Percentiles rank a stretch among this genome's conserved stretches.
These are phyloP conservation scores for Philereme vetulata DNA, from an alignment of 2,888 invertebrate species.

Conservation along the genomic window DNA sequence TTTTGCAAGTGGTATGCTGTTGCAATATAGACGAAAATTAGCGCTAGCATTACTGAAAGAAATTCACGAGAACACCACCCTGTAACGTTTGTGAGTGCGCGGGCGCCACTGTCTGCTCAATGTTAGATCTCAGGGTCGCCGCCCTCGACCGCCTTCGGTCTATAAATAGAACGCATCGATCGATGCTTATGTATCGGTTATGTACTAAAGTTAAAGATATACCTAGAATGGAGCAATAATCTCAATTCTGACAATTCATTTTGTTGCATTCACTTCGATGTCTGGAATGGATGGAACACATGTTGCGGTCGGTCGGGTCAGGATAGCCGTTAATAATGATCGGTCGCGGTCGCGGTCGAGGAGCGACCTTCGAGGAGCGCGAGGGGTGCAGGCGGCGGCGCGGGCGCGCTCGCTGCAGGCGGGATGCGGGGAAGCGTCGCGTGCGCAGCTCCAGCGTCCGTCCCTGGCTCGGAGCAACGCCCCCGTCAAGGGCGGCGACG, in stretches of 20 bases:
- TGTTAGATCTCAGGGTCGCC: slow-evolving; percentile 67
- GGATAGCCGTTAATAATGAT: slow-evolving; percentile 43
- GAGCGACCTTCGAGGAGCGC: slow-evolving; percentile 45
- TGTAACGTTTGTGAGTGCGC: slow-evolving; percentile 42
- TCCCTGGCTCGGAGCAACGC: slow-evolving; percentile 83
- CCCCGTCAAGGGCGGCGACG: slow-evolving; percentile 84
- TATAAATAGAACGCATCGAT: slow-evolving; percentile 67
- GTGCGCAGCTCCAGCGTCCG: slow-evolving; percentile 77
- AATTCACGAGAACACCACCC: slow-evolving; percentile 11
- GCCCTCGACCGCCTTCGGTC: slow-evolving; percentile 68
- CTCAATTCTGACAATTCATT: slow-evolving; percentile 26
- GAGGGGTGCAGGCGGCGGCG: slow-evolving; percentile 51
- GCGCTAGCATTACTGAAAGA: not conserved
- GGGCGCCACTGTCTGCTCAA: slow-evolving; percentile 57
- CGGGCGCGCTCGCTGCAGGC: slow-evolving; percentile 24
- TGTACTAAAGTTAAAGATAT: slow-evolving; percentile 47
- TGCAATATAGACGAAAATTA: not conserved
- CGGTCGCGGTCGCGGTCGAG: slow-evolving; percentile 42
- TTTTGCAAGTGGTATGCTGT: not conserved
- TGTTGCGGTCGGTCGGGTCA: slow-evolving; percentile 36
- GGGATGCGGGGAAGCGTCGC: slow-evolving; percentile 75
- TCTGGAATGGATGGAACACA: slow-evolving; percentile 25
- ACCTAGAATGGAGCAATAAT: slow-evolving; percentile 39
- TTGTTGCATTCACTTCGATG: slow-evolving; percentile 17
- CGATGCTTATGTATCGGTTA: slow-evolving; percentile 54